phyloP scores from a whole-genome alignment of 2,888 invertebrate species.

The Callimorpha dominula region DNA sequence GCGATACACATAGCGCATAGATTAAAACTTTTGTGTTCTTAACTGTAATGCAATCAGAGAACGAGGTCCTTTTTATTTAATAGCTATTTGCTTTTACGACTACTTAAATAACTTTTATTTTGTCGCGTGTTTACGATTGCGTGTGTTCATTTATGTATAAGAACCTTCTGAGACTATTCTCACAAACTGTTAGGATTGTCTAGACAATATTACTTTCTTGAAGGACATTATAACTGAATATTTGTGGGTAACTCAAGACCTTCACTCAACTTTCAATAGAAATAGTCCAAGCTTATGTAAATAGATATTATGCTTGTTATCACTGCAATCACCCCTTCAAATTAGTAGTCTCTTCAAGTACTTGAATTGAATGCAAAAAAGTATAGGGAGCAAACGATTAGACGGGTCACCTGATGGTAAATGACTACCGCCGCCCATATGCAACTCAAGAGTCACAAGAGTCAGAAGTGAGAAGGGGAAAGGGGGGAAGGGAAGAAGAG shows the following conservation, averaged over 20 bases:
- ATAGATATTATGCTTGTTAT: not conserved
- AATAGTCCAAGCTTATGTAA: not conserved
- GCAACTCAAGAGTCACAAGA: too few relatives aligned
- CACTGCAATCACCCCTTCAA: not conserved
- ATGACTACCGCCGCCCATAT: too few relatives aligned
- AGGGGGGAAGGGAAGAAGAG: too few relatives aligned
- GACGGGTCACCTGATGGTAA: too few relatives aligned
- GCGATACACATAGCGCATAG: not conserved
- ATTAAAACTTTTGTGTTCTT: not conserved
- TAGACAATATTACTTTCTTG: constrained; percentile 1
- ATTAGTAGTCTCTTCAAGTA: not conserved
- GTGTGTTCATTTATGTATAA: constrained; percentile 25
- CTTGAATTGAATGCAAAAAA: not conserved
- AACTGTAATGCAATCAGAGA: constrained; percentile 5
- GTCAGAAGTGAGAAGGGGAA: too few relatives aligned
- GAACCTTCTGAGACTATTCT: not conserved
- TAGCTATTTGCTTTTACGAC: constrained; percentile 36
- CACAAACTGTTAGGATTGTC: constrained; percentile 1
- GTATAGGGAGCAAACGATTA: too few relatives aligned
- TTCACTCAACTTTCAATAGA: not conserved
- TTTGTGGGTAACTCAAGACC: not conserved
- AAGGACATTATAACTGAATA: not conserved
- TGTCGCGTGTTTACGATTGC: constrained; percentile 39
- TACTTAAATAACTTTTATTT: constrained; percentile 33
- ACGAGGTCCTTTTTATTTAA: constrained; percentile 10